phyloP scores from a whole-genome alignment of 2,888 invertebrate species.

The Pasiphila rectangulata region DNA sequence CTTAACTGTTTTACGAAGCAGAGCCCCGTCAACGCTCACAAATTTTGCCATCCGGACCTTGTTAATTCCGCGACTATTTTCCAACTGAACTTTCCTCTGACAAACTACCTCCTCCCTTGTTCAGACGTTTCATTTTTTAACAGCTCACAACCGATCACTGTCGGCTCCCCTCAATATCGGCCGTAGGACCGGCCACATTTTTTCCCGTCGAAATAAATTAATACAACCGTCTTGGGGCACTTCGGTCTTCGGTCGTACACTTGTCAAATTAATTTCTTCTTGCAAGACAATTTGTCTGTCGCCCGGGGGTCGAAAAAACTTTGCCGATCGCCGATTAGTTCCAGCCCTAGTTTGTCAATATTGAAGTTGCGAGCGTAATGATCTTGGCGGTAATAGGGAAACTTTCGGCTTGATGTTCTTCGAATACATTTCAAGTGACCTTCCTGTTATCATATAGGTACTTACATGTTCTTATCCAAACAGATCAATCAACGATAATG shows the following conservation, averaged over 20 bases:
- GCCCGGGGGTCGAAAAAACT: constrained; percentile 69
- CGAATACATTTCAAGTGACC: neutral
- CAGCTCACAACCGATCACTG: constrained; percentile 34
- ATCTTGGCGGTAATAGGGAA: constrained; percentile 9
- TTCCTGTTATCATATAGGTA: neutral
- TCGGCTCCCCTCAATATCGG: constrained; percentile 38
- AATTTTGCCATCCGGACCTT: neutral
- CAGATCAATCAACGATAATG: too few species aligned
- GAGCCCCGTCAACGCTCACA: neutral
- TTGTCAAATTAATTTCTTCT: constrained; percentile 81
- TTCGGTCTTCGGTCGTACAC: constrained; percentile 49
- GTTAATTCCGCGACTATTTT: constrained; percentile 12
- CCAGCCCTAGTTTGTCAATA: constrained; percentile 32
- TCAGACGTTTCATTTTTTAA: constrained; percentile 32
- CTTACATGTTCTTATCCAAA: too few species aligned
- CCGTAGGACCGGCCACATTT: constrained; percentile 59
- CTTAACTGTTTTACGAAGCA: too few species aligned
- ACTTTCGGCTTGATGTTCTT: constrained; percentile 6
- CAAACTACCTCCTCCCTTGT: constrained; percentile 29
- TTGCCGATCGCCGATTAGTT: constrained; percentile 71
- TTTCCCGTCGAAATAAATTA: constrained; percentile 79
- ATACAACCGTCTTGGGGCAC: constrained; percentile 70
- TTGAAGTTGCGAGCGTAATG: constrained; percentile 19
- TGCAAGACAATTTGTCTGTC: constrained; percentile 77
- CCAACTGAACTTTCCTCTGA: constrained; percentile 24